Percentiles rank a stretch among this genome's conserved stretches.
These are phyloP conservation scores for Theonella swinhoei DNA, from an alignment of 37 sponge, comb jelly and placozoan genomes.

Conservation along the genomic window DNA sequence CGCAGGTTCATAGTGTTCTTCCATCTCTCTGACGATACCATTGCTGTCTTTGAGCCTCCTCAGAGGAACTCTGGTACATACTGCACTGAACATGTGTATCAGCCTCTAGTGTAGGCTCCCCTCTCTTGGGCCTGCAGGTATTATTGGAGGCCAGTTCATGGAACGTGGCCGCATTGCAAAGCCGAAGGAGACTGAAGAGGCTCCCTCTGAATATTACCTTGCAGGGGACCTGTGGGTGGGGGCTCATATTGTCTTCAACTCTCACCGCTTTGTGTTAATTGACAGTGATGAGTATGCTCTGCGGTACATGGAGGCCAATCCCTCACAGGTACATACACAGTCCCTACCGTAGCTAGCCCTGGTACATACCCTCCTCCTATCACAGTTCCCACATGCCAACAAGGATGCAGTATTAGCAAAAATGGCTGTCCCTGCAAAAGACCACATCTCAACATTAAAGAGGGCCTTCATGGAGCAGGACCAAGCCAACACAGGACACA, in stretches of 20 bases:
- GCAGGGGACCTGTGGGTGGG: slow-evolving; percentile 93
- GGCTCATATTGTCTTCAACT: slow-evolving; percentile 72
- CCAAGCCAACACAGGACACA: slow-evolving; percentile 19
- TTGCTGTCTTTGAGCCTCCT: slow-evolving; percentile 91
- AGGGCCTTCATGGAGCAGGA: slow-evolving; percentile 48
- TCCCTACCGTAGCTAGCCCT: no score
- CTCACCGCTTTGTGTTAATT: slow-evolving; percentile 82
- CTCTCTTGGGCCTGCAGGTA: no score
- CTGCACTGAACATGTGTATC: no score
- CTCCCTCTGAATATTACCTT: slow-evolving; percentile 59
- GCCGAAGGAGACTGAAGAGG: slow-evolving; percentile 24
- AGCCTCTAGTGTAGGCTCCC: not conserved
- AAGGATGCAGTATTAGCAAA: slow-evolving; percentile 61
- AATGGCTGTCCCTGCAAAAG: slow-evolving; percentile 64
- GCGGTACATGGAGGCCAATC: slow-evolving; percentile 91
- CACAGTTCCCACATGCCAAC: slow-evolving; percentile 85
- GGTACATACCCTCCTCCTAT: slow-evolving; percentile 1
- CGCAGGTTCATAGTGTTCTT: slow-evolving; percentile 92
- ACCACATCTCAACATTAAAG: slow-evolving; percentile 37
- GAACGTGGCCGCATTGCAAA: slow-evolving; percentile 79
- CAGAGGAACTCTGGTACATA: slow-evolving; percentile 92
- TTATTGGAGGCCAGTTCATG: slow-evolving; percentile 94
- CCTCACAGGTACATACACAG: slow-evolving; percentile 25
- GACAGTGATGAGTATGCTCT: slow-evolving; percentile 97
- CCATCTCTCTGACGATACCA: slow-evolving; percentile 95